Evolutionary conservation across 2,888 invertebrate genomes (phyloP).

Genomic region (Pegoplata infirma): DNA sequence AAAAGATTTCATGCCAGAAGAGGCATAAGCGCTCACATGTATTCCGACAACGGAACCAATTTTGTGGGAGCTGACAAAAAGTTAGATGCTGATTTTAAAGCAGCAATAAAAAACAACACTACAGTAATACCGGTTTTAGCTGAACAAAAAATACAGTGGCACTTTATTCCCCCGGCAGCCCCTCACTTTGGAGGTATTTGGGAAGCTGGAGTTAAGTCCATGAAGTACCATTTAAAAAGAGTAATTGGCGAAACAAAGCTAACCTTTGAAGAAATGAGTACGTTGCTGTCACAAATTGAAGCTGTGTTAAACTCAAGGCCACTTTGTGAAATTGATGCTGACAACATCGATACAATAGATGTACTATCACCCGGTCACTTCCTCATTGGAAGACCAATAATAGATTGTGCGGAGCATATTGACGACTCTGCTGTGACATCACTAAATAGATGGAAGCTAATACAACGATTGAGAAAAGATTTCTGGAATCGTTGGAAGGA

Average conservation of each 20-base stretch:
- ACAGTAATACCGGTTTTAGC: background rate
- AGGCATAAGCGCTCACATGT: too few relatives aligned
- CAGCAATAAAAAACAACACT: background rate
- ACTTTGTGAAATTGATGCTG: background rate
- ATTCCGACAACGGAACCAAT: too few relatives aligned
- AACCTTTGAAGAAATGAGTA: constrained; percentile 17
- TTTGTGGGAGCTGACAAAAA: background rate
- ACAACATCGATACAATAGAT: background rate
- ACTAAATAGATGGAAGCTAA: constrained; percentile 2
- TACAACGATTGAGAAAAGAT: background rate
- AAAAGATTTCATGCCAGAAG: too few relatives aligned
- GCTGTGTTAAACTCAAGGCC: constrained; percentile 31
- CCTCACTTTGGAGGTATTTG: too few relatives aligned
- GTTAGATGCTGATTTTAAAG: background rate
- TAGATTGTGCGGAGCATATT: constrained; percentile 1
- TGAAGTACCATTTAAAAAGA: constrained; percentile 19
- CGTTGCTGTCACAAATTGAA: constrained; percentile 21
- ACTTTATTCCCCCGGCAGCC: too few relatives aligned
- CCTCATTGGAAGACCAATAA: background rate
- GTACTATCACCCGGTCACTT: constrained; percentile 1
- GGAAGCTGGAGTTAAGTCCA: background rate
- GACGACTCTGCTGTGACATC: background rate
- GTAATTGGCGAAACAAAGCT: constrained; percentile 13
- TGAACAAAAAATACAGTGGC: constrained; percentile 1
- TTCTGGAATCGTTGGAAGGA: background rate